Evolutionary conservation across 2,797 vertebrate genomes (phyloP).

Genomic region (Chaetodon trifasciatus): DNA sequence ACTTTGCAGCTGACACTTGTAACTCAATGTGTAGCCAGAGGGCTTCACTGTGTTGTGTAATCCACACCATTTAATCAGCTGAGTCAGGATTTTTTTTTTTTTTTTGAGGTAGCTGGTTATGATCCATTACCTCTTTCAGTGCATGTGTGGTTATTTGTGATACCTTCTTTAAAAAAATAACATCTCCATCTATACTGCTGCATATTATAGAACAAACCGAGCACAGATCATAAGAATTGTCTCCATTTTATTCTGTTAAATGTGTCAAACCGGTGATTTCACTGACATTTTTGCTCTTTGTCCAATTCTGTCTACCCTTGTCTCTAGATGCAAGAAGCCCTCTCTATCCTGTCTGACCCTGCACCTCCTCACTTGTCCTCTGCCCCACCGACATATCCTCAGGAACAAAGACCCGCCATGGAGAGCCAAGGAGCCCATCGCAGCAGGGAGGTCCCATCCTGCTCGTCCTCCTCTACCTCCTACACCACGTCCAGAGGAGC

Average conservation of each 20-base stretch:
- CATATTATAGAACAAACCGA: not conserved
- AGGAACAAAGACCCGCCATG: slow-evolving; percentile 59
- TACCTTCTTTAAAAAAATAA: not conserved
- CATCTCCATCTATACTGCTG: not conserved
- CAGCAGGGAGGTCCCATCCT: slow-evolving; percentile 81
- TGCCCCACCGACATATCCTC: slow-evolving; percentile 43
- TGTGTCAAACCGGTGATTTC: not conserved
- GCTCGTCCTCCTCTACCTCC: slow-evolving; percentile 56
- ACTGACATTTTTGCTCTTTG: slow-evolving; percentile 20
- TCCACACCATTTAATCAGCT: slow-evolving; percentile 65
- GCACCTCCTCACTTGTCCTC: slow-evolving; percentile 51
- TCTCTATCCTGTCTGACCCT: slow-evolving; percentile 59
- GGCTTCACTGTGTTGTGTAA: slow-evolving; percentile 53
- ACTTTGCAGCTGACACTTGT: slow-evolving; percentile 62
- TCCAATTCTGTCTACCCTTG: not conserved
- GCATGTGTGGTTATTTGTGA: not conserved
- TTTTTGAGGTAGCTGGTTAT: slow-evolving; percentile 21
- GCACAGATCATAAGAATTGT: not conserved
- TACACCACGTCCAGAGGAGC: slow-evolving; percentile 64
- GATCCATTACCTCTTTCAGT: slow-evolving; percentile 8
- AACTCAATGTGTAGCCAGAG: slow-evolving; percentile 50
- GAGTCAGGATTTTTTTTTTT: slow-evolving; percentile 23
- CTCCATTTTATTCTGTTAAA: not conserved
- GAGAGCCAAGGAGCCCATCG: slow-evolving; percentile 72
- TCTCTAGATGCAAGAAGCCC: slow-evolving; percentile 76